Evolutionary conservation across 2,888 invertebrate genomes (phyloP), one percentile per base, ranked within the genome.

Genomic region (Entomobrya multifasciata): DNA sequence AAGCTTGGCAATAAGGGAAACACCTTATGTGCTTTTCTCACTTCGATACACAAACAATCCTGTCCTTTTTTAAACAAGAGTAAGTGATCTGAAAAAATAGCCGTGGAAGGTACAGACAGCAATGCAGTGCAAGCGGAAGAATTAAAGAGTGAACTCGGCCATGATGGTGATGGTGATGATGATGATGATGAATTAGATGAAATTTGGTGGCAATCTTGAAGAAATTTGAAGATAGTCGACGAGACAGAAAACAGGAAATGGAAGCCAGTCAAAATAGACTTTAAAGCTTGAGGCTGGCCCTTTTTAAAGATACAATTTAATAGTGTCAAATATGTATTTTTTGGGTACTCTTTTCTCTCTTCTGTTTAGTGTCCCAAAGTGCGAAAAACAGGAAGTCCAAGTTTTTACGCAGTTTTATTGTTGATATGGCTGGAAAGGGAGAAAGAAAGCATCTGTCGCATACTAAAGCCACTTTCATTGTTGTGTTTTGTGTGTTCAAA

Each of bases 151-250:
- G 36, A 36, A 36, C n/a, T n/a, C 36, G 36, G 36, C 4, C 8
- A 36, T 8, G 36, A 36, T 36, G n/a, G n/a, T n/a, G n/a, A n/a
- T n/a, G n/a, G n/a, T n/a, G n/a, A 17, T 27, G 67, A 41, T 41
- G 25, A 67, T 17, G 25, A 41, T 44, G 22, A 67, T 22, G 67
- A 41, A 67, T 67, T 67, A 67, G 22, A 67, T 67, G 67, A 47
- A 67, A 67, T 47, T 67, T 67, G 67, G 13, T 67, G 41, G 65
- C 65, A 67, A 67, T 67, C 67, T 67, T 67, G 41, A 22, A 67
- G 20, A 22, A 67, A 44, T 67, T 67, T 67, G 5, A 6, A 36
- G 36, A 36, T 8, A 36, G 36, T 36, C 4, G 36, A 36, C 36
- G 36, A 36, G 36, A 36, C 44, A 47, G 13, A 44, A 36, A 41